These are phyloP conservation scores for Apus apus DNA, from an alignment of 2,113 vertebrate species.

Conservation along the genomic window DNA sequence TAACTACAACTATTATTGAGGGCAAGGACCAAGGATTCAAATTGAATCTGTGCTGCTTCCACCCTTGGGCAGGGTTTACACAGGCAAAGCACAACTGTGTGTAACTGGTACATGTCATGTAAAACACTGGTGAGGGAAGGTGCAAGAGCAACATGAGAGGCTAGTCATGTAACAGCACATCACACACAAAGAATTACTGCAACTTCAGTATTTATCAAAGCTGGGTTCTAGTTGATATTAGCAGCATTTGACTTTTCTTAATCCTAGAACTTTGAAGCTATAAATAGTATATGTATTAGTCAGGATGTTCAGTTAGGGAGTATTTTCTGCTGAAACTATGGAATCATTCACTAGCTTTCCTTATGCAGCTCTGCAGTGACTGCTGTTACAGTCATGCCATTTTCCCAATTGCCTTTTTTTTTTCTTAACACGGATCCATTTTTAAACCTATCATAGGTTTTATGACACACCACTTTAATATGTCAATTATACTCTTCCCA, in stretches of 20 bases:
- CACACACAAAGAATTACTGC: neutral
- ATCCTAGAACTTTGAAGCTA: neutral
- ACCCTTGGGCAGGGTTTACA: neutral
- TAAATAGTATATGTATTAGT: neutral
- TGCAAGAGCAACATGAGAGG: neutral
- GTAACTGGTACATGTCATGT: neutral
- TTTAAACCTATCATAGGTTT: conserved; percentile 33
- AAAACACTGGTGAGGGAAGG: neutral
- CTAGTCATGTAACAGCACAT: neutral
- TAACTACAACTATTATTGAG: neutral
- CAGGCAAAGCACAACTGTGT: neutral
- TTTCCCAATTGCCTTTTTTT: conserved; percentile 1
- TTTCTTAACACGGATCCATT: neutral
- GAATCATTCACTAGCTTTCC: neutral
- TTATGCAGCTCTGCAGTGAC: neutral
- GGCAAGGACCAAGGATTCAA: neutral
- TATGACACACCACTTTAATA: neutral
- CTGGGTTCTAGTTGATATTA: neutral
- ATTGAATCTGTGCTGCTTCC: neutral
- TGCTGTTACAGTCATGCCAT: neutral
- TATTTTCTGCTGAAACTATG: conserved; percentile 12
- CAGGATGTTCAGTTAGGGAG: neutral
- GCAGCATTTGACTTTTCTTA: neutral
- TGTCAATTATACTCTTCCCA: neutral
- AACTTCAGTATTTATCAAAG: neutral